Evolutionary conservation across 2,888 invertebrate genomes (phyloP), one percentile per base, ranked within the genome.

Genomic region (Pammene fasciana): DNA sequence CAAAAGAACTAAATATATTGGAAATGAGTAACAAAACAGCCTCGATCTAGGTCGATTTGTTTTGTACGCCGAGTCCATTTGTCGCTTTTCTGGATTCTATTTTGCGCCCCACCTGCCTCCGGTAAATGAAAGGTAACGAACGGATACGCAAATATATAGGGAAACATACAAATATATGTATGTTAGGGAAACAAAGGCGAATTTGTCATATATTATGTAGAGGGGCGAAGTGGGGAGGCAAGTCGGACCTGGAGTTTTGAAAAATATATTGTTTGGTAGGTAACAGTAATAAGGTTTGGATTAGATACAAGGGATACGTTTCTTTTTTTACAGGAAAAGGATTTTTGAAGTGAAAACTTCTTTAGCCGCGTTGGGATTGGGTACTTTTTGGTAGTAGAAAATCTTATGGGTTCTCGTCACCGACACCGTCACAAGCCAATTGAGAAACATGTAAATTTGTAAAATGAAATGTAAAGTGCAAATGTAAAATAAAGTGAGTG

Each of bases 31-130:
- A 64, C 57, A 68, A 68, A 68, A 50, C 57, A 52, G 52, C 46
- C 36, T 38, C 57, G 65, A 59, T 70, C 38, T 65, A 55, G 59
- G 65, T 60, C 54, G 59, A 65, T 70, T 65, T 65, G 65, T 70
- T 70, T 65, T 65, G 65, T 70, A 68, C 52, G 64, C 68, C 59
- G 43, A 65, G 65, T 65, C 18, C 45, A 65, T 65, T 70, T 59
- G 65, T 65, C 65, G 70, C 70, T 55, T 60, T 65, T 48, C 65
- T 34, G 60, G 52, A 59, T 65, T 55, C 70, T 48, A 65, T 70
- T 70, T 70, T 43, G 57, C 26, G 46, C 41, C 46, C 59, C 70
- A 70, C 70, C 70, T 70, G 70, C 43, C 10, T 36, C 45, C 64
- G 41, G 65, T 9, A 65, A 65, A 70, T 70, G 65, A 65, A 54